Percentiles rank a stretch among this genome's conserved stretches.
Conservation (phyloP, 2,797 vertebrate species). For the Hippopotamyrus pictus region DNA sequence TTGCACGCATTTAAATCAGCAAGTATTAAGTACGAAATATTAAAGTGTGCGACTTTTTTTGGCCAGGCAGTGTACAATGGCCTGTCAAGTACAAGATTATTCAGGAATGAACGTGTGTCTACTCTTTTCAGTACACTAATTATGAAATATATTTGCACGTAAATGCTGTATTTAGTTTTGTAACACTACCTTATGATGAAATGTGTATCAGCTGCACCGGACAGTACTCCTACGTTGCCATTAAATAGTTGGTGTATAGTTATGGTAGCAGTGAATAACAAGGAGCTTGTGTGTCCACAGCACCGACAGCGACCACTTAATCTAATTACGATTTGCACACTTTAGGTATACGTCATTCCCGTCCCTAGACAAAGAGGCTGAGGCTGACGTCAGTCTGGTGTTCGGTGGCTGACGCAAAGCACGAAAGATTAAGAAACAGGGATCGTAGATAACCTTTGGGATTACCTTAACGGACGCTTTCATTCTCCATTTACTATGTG, state of each 20-base stretch:
- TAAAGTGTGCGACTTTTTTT: no score
- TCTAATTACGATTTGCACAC: conserved; percentile 51
- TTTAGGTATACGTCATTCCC: conserved; percentile 41
- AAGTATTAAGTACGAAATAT: neutral
- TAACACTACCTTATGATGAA: neutral
- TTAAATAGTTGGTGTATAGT: conserved; percentile 1
- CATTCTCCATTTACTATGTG: neutral
- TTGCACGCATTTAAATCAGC: neutral
- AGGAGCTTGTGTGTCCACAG: conserved; percentile 30
- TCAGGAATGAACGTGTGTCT: neutral
- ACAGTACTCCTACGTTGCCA: neutral
- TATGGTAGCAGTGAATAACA: conserved; percentile 31
- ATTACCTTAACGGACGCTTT: neutral
- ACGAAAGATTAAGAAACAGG: neutral
- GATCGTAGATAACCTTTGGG: neutral
- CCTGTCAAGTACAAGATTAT: neutral
- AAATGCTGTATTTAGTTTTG: neutral
- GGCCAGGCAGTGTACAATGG: neutral
- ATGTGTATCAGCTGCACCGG: neutral
- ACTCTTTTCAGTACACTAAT: neutral
- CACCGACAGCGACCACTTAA: conserved; percentile 50
- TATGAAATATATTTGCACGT: neutral
- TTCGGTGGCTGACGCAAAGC: neutral
- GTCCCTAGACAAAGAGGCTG: conserved; percentile 30
- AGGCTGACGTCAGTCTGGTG: conserved; percentile 33